phyloP scores from a whole-genome alignment of 35 echinoderm and acorn worm genomes.

The Strongylocentrotus purpuratus region DNA sequence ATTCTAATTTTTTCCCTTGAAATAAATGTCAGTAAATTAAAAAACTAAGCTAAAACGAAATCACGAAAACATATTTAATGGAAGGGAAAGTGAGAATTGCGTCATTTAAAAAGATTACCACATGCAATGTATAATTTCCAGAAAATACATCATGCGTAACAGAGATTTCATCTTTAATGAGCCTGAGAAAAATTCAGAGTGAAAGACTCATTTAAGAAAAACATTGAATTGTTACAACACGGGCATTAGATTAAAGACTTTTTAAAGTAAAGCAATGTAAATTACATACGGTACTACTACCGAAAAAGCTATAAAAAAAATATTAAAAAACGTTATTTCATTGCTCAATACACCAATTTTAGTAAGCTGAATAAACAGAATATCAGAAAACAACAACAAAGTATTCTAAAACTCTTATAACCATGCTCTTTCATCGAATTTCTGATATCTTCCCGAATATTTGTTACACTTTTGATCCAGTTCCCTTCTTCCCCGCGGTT shows the following conservation, averaged over 20 bases:
- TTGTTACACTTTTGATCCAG: no score
- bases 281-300: no score
- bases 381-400: neutral
- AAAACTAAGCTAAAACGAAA: neutral
- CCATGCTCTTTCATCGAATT: no score
- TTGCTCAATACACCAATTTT: neutral
- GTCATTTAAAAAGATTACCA: no score
- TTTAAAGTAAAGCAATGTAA: neutral
- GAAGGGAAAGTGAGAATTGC: neutral
- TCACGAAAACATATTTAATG: neutral
- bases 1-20: no score
- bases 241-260: neutral
- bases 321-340: no score
- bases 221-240: neutral
- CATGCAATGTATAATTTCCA: neutral
- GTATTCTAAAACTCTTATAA: no score
- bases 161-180: neutral
- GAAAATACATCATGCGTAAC: neutral
- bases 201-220: neutral
- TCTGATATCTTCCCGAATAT: no score
- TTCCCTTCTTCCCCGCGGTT: no score
- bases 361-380: neutral
- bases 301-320: no score
- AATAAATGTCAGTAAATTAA: neutral
- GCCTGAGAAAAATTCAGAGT: neutral